These are phyloP conservation scores for Clanis bilineata DNA, from an alignment of 2,888 invertebrate species.

Conservation along the genomic window DNA sequence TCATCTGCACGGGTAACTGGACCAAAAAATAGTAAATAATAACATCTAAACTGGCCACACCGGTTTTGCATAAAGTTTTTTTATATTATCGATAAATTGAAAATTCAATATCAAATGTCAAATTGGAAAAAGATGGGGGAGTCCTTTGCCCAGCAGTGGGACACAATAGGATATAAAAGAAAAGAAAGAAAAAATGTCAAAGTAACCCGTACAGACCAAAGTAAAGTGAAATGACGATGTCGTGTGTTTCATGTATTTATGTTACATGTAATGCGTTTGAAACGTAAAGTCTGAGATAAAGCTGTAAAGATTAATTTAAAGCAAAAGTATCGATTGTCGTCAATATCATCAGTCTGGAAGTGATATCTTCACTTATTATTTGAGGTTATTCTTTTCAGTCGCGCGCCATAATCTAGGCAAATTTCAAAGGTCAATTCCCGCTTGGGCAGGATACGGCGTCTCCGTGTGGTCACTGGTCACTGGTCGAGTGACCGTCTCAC, in stretches of 20 bases:
- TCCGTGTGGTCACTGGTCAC: constrained; percentile 25
- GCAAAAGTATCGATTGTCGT: background rate
- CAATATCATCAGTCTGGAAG: background rate
- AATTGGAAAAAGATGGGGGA: too few relatives aligned
- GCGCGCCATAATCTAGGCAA: constrained; percentile 26
- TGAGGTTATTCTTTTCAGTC: background rate
- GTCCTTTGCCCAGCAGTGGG: too few relatives aligned
- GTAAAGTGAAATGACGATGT: background rate
- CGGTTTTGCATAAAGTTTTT: too few relatives aligned
- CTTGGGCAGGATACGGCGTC: constrained; percentile 24
- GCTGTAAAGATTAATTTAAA: background rate
- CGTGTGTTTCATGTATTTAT: background rate
- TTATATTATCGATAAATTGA: too few relatives aligned
- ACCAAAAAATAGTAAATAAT: background rate
- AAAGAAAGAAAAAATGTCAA: background rate
- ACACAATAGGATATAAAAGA: too few relatives aligned
- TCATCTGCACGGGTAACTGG: background rate
- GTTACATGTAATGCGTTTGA: background rate
- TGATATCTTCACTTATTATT: background rate
- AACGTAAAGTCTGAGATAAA: background rate
- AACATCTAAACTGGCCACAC: too few relatives aligned
- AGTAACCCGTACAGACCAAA: background rate
- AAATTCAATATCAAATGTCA: too few relatives aligned
- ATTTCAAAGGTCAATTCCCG: background rate
- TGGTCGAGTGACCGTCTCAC: constrained; percentile 43